Evolutionary conservation across 1,140 invertebrate genomes (phyloP), one percentile per base, ranked within the genome.

Genomic region (Notospermus geniculatus): DNA sequence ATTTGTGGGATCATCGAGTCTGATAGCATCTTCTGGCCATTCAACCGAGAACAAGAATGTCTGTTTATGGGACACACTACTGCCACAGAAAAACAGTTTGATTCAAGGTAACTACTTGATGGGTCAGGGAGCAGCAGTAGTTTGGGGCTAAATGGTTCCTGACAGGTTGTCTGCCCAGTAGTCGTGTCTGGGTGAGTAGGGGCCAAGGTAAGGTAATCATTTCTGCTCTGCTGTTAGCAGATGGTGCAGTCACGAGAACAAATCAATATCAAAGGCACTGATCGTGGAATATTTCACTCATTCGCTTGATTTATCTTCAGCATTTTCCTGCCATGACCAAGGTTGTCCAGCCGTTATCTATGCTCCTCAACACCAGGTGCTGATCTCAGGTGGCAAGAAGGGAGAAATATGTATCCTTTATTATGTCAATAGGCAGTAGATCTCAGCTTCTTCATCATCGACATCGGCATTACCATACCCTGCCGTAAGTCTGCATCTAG

Each of bases 21-120:
- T 99, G 67, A 86, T 99, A 45, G 95, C 95, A n/a, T 98, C 95
- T 61, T 93, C 93, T 63, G 97, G 97, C 17, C 93, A 97, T 75
- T 94, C 93, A 77, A 91, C 92, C 0, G 96, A 98, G 80, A 94
- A 92, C 73, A 91, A 92, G 73, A 99, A 99, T 82, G 92, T 99
- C n/a, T 93, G 91, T 54, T 86, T 99, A 59, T 99, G 97, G 97
- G 97, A 99, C 78, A 98, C 96, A 0, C 84, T 99, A 54, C 86
- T 99, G 81, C 97, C 97, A 5, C 89, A 91, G 71, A 91, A 92
- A 72, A 97, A 97, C 83, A 89, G 93, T 45, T 85, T 95, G 66
- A 90, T 99, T 54, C 89, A 91, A 82, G 76, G 81, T 83, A 66
- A 75, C 66, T 67, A 27, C n/a, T 28, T 43, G n/a, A n/a, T n/a